Base-by-base conservation (phyloP, 2,797 vertebrate species). In the Dipus sagitta region DNA sequence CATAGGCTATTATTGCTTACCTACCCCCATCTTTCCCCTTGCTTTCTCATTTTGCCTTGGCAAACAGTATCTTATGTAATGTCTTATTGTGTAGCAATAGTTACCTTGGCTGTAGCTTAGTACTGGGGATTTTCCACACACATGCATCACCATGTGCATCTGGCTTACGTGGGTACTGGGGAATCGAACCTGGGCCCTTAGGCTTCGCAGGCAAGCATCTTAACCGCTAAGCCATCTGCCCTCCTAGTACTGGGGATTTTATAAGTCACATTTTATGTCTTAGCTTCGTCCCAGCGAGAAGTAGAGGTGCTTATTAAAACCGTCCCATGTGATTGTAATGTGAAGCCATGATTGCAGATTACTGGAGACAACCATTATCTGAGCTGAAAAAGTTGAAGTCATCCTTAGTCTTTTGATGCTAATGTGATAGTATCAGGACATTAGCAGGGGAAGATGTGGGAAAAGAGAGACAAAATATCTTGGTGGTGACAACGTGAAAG, bases 321-420 rank as follows among this genome's bases (percentile, higher is more conserved):
- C n/a, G 71, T 18, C 30, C 26, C 8, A 11, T 28, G 54, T 72
- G 42, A 77, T 79, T 74, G 15, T 84, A 91, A 75, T 58, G 26
- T 79, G 34, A 91, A 72, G 28, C 28, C 42, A 34, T 30, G 20
- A 42, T 90, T 90, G 23, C 65, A 78, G 8, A 70, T 83, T 68
- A 42, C 52, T 81, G 47, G 71, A 83, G 68, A 82, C 91, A 82
- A 70, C 28, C 21, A 34, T 93, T 87, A 82, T 58, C 60, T 92
- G 64, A 30, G 52, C 87, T 1, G 80, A 86, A 90, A 75, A 90
- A 78, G 28, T 91, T 68, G 42, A 95, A 90, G 34, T 86, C 21
- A 79, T 58, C 32, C 30, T 86, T 64, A 91, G 81, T 79, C 94
- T 91, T 91, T 64, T 92, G 32, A 71, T 86, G 58, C 68, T 86